Percentiles rank a stretch among this genome's conserved stretches.
Evolutionary conservation across 2,797 vertebrate species (phyloP).

Genomic region (Fratercula arctica): DNA sequence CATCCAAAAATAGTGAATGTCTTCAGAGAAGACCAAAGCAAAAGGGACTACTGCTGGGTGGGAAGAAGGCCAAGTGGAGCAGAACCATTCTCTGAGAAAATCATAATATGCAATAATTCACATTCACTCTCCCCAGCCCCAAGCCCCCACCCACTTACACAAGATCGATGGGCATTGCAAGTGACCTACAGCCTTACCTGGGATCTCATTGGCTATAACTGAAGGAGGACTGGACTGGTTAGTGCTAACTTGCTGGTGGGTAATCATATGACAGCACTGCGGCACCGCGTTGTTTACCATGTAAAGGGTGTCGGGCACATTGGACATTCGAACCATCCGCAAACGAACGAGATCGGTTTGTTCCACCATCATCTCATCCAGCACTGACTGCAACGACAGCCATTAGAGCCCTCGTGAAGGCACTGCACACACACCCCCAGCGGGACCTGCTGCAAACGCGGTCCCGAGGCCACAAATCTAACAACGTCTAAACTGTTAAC

Average conservation of each 20-base stretch:
- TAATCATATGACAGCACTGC: slow-evolving; percentile 96
- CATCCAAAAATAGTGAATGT: background rate
- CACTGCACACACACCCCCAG: background rate
- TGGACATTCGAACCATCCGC: slow-evolving; percentile 98
- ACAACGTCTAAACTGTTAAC: accelerated
- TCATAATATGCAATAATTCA: accelerated
- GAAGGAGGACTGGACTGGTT: slow-evolving; percentile 89
- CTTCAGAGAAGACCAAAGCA: background rate
- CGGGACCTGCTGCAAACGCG: background rate
- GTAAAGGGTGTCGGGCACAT: slow-evolving; percentile 97
- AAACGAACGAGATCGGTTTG: slow-evolving; percentile 95
- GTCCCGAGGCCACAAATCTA: background rate
- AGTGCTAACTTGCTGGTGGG: slow-evolving; percentile 92
- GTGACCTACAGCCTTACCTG: slow-evolving; percentile 80
- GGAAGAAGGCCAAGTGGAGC: background rate
- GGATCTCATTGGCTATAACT: slow-evolving; percentile 97
- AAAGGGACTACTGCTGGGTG: background rate
- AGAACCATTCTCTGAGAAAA: background rate
- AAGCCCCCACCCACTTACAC: accelerated
- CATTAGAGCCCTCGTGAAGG: background rate
- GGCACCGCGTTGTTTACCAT: slow-evolving; percentile 97
- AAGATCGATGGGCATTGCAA: accelerated
- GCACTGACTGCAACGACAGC: slow-evolving; percentile 83
- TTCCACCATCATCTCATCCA: slow-evolving; percentile 99
- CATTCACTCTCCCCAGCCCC: background rate